A percentile compares a stretch with the other conserved stretches of the same genome.
Conservation (phyloP, 2,113 vertebrate species). For the Tragulus kanchil region DNA sequence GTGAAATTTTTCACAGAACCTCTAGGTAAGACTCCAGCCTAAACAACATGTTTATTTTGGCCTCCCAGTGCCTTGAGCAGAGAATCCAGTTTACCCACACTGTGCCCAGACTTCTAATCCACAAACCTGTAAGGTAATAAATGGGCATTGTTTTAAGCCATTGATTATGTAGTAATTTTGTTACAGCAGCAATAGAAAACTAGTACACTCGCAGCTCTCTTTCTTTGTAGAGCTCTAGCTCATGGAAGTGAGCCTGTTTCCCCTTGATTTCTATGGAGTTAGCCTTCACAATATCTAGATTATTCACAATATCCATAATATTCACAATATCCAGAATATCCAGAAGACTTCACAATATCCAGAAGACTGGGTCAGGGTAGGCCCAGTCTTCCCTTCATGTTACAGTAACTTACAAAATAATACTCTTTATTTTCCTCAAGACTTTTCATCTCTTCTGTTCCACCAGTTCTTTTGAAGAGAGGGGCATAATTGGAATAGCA, state of each 20-base stretch:
- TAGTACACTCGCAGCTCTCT: not conserved
- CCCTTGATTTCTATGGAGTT: not conserved
- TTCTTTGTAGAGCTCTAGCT: not conserved
- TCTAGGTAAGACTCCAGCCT: not conserved
- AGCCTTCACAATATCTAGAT: not conserved
- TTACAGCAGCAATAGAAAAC: not conserved
- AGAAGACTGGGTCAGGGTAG: not conserved
- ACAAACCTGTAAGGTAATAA: not conserved
- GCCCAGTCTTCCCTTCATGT: not conserved
- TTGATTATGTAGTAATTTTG: not conserved
- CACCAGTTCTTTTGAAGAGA: conserved; percentile 3
- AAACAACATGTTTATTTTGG: not conserved
- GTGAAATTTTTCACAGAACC: not conserved
- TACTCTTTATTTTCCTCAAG: not conserved
- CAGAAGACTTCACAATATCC: too few relatives aligned
- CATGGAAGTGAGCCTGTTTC: not conserved
- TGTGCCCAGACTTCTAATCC: not conserved
- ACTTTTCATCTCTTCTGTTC: not conserved
- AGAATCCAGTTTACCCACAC: not conserved
- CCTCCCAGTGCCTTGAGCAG: not conserved
- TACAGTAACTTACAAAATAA: not conserved
- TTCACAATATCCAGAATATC: too few relatives aligned
- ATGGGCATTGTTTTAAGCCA: not conserved
- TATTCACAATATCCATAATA: too few relatives aligned
- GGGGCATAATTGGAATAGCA: conserved; percentile 31